phyloP scores from a whole-genome alignment of 2,888 invertebrate species.

The Creontiades dilutus region DNA sequence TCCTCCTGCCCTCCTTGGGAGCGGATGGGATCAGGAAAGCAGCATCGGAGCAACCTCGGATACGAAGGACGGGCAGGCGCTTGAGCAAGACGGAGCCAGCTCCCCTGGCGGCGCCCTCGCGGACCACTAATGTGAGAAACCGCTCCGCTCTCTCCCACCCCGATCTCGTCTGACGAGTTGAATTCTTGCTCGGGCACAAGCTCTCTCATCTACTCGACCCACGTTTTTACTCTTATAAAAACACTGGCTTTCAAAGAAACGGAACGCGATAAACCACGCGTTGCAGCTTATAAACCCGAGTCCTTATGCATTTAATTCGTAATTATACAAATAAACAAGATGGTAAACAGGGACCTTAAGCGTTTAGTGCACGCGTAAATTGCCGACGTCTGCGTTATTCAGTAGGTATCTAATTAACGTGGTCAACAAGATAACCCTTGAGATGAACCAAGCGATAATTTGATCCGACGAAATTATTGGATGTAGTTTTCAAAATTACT shows the following conservation, averaged over 20 bases:
- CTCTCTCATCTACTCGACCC: slow-evolving; percentile 29
- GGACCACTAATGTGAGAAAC: slow-evolving; percentile 44
- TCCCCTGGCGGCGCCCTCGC: slow-evolving; percentile 38
- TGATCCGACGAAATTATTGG: too few species aligned
- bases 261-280: not conserved
- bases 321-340: too few species aligned
- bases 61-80: slow-evolving; percentile 48
- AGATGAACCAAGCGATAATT: too few species aligned
- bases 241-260: not conserved
- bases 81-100: slow-evolving; percentile 44
- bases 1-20: slow-evolving; percentile 1
- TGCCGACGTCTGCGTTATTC: too few species aligned
- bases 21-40: slow-evolving; percentile 54
- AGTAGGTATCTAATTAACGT: too few species aligned
- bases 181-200: slow-evolving; percentile 53
- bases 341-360: too few species aligned
- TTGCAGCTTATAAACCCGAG: not conserved
- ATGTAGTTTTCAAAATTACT: too few species aligned
- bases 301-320: too few species aligned
- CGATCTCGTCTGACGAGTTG: slow-evolving; percentile 65
- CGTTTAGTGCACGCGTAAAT: too few species aligned
- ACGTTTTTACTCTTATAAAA: slow-evolving; percentile 39
- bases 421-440: too few species aligned
- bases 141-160: slow-evolving; percentile 40
- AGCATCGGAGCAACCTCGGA: slow-evolving; percentile 50